These are phyloP conservation scores for Drosophila nigromelanica DNA, from an alignment of 1,140 invertebrate genomes.

Conservation along the genomic window DNA sequence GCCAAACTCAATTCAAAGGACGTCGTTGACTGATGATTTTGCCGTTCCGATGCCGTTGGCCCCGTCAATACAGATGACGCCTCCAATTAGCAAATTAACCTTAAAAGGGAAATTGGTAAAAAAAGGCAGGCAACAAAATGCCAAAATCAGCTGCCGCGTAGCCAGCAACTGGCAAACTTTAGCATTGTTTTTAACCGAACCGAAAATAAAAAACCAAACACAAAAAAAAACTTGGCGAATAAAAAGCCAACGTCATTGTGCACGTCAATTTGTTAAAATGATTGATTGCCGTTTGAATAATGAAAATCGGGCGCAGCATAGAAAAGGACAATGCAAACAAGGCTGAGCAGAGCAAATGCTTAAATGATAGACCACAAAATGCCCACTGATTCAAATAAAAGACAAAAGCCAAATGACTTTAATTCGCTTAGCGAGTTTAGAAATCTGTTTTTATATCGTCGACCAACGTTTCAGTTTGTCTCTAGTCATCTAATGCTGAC, in stretches of 20 bases:
- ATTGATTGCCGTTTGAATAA: slow-evolving; percentile 81
- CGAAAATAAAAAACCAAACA: slow-evolving; percentile 25
- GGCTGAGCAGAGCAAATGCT: slow-evolving; percentile 10
- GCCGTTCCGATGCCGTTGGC: slow-evolving; percentile 28
- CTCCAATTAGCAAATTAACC: slow-evolving; percentile 82
- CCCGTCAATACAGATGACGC: slow-evolving; percentile 71
- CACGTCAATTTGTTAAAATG: slow-evolving; percentile 82
- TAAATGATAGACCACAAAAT: slow-evolving; percentile 26
- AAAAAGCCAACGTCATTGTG: slow-evolving; percentile 78
- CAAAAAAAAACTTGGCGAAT: slow-evolving; percentile 16
- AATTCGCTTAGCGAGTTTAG: too few relatives aligned
- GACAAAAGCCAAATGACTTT: neutral
- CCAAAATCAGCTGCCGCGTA: slow-evolving; percentile 73
- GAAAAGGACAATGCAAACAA: slow-evolving; percentile 58
- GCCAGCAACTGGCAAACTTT: slow-evolving; percentile 54
- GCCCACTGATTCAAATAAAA: slow-evolving; percentile 12
- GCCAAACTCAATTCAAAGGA: slow-evolving; percentile 62
- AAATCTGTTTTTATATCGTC: too few relatives aligned
- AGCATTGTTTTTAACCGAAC: slow-evolving; percentile 67
- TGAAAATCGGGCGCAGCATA: slow-evolving; percentile 74
- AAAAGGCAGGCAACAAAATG: slow-evolving; percentile 60
- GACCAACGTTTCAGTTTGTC: too few relatives aligned
- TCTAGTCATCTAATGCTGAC: too few relatives aligned
- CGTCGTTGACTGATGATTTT: slow-evolving; percentile 69
- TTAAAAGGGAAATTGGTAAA: slow-evolving; percentile 53